Conservation (phyloP, 2,888 invertebrate genomes). For the Endotricha flammealis region DNA sequence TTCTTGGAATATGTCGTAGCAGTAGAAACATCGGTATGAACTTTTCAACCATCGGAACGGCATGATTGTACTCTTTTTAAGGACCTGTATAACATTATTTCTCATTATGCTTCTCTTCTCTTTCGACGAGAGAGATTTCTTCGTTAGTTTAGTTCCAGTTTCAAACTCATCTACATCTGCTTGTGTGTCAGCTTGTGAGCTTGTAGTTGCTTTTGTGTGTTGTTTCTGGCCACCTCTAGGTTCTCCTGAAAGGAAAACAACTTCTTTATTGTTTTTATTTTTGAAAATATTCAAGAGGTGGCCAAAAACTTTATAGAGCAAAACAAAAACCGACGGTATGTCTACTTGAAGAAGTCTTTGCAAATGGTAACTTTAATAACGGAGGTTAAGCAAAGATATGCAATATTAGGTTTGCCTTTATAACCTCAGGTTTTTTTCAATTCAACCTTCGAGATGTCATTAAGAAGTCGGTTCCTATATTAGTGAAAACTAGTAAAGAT, state of each 20-base stretch:
- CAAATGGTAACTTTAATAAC: too few species aligned
- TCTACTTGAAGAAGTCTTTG: too few species aligned
- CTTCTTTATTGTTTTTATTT: constrained; percentile 31
- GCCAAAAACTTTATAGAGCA: constrained; percentile 43
- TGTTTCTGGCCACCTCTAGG: constrained; percentile 55
- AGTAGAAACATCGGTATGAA: constrained; percentile 68
- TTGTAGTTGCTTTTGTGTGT: constrained; percentile 18
- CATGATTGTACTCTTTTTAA: constrained; percentile 58
- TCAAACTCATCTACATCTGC: not conserved
- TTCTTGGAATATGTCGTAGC: constrained; percentile 69
- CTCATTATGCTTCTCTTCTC: constrained; percentile 58
- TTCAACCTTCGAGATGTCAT: too few species aligned
- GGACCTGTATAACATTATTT: constrained; percentile 54
- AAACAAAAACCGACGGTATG: too few species aligned
- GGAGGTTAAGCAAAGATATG: too few species aligned
- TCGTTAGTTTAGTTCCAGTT: constrained; percentile 6
- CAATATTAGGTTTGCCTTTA: too few species aligned
- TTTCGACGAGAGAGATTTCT: constrained; percentile 33
- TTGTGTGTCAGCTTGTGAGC: not conserved
- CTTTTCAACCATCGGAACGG: constrained; percentile 69
- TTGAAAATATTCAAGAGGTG: constrained; percentile 42
- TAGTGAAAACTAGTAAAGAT: too few species aligned
- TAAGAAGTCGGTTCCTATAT: too few species aligned
- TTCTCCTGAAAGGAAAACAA: constrained; percentile 67
- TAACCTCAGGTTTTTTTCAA: too few species aligned